Percentiles rank a stretch among this genome's conserved stretches.
Conservation (phyloP, 2,113 vertebrate genomes). For the Trogon surrucura region DNA sequence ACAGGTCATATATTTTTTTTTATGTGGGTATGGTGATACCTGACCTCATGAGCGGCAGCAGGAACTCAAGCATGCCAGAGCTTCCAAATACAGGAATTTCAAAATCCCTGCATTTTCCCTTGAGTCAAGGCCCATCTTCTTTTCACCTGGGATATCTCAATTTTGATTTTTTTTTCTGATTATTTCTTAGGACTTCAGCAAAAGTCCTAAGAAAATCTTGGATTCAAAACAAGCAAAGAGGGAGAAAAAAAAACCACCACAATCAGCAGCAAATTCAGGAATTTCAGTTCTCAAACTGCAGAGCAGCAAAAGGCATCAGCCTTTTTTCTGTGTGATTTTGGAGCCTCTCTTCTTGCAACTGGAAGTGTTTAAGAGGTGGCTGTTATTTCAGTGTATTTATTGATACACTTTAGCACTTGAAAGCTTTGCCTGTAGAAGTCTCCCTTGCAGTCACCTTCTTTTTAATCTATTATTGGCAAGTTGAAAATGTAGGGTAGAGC, state of each 20-base stretch:
- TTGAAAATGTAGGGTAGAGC: not conserved
- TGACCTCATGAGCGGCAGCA: not conserved
- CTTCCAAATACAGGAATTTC: not conserved
- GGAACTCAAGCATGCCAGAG: accelerated
- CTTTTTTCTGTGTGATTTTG: not conserved
- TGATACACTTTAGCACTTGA: not conserved
- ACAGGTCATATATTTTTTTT: not conserved
- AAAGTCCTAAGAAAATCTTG: not conserved
- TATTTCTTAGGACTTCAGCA: not conserved
- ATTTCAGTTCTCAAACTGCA: not conserved
- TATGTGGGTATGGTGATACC: not conserved
- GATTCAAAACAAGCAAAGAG: not conserved
- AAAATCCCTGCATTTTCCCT: not conserved
- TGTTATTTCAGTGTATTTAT: not conserved
- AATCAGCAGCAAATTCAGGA: not conserved
- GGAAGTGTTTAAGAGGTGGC: not conserved
- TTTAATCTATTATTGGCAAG: not conserved
- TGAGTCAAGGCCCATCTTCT: not conserved
- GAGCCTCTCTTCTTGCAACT: not conserved
- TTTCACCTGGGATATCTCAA: not conserved
- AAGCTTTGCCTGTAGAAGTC: not conserved
- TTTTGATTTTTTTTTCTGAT: not conserved
- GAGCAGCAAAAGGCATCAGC: not conserved
- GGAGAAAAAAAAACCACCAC: not conserved
- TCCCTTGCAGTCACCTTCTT: not conserved